Evolutionary conservation across 2,888 invertebrate species (phyloP), one percentile per base, ranked within the genome.

Genomic region (Gymnocheta viridis): DNA sequence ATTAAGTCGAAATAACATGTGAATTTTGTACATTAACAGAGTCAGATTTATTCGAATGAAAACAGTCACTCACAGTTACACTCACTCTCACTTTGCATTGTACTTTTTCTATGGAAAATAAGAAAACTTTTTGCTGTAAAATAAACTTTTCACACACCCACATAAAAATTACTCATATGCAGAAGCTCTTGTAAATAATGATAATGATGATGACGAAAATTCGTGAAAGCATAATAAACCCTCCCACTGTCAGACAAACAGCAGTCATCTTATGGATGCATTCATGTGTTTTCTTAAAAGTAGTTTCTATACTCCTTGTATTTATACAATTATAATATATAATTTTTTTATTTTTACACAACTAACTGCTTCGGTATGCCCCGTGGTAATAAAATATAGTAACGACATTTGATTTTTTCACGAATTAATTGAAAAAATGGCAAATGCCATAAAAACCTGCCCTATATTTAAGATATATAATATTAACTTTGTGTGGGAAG

Each of bases 131-230:
- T 62, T n/a, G 22, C 22, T 35, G 32, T 19, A 32, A 32, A 35
- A 64, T 1, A 41, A 41, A 41, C 24, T 24, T 27, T 41, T 64
- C 4, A 44, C 3, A 38, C 12, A 51, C 2, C 24, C 0, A 32
- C 17, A 17, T 17, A 49, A 7, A 14, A n/a, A n/a, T n/a, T 7
- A 14, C 44, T 1, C 49, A 32, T 22, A 32, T 1, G 4, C 4
- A 44, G 1, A 32, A 19, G 29, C 29, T 29, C 19, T 7, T n/a
- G 29, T 29, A 24, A 32, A 56, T 66, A 74, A 74, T 19, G 51
- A 49, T 49, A 27, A 56, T 66, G 74, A 66, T 58, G 44, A 44
- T 44, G 54, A 56, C 38, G 32, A 64, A 76, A n/a, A 24, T 44
- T 44, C 17, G 24, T 47, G 44, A 67, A 29, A 29, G 29, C 32